These are phyloP conservation scores for Acrobasis repandana DNA, from an alignment of 2,888 invertebrate genomes.

Conservation along the genomic window DNA sequence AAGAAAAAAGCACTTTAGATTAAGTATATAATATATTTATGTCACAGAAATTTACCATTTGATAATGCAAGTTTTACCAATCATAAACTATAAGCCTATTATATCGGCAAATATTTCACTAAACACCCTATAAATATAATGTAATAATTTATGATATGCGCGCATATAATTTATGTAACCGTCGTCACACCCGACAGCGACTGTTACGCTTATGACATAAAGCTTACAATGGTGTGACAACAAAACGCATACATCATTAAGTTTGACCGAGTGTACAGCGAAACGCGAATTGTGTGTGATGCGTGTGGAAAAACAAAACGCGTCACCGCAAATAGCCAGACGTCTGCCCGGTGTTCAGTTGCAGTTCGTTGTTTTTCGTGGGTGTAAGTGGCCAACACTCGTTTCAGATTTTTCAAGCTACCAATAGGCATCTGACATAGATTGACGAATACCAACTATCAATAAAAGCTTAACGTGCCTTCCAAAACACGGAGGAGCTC, in stretches of 20 bases:
- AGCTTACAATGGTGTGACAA: constrained; percentile 29
- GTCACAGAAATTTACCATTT: background rate
- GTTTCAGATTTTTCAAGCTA: too few relatives aligned
- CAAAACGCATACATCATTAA: constrained; percentile 33
- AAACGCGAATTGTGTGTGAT: constrained; percentile 53
- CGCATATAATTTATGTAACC: constrained; percentile 23
- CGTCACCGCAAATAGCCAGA: constrained; percentile 58
- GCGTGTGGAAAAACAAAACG: constrained; percentile 60
- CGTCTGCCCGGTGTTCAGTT: constrained; percentile 50
- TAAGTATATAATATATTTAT: too few relatives aligned
- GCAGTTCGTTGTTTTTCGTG: constrained; percentile 30
- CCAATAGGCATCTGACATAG: too few relatives aligned
- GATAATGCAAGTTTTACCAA: background rate
- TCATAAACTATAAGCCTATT: background rate
- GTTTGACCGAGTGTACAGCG: constrained; percentile 33
- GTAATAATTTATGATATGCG: constrained; percentile 17
- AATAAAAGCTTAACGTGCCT: too few relatives aligned
- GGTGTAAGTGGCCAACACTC: too few relatives aligned
- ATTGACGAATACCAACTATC: too few relatives aligned
- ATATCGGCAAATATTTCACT: constrained; percentile 15
- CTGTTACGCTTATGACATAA: constrained; percentile 26
- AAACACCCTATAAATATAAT: constrained; percentile 19
- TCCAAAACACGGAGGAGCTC: too few relatives aligned
- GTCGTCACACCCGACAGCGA: constrained; percentile 24
- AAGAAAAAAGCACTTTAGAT: too few relatives aligned